Percentiles rank a stretch among this genome's conserved stretches.
Conservation (phyloP, 2,113 vertebrate genomes). For the Chloroceryle aenea region DNA sequence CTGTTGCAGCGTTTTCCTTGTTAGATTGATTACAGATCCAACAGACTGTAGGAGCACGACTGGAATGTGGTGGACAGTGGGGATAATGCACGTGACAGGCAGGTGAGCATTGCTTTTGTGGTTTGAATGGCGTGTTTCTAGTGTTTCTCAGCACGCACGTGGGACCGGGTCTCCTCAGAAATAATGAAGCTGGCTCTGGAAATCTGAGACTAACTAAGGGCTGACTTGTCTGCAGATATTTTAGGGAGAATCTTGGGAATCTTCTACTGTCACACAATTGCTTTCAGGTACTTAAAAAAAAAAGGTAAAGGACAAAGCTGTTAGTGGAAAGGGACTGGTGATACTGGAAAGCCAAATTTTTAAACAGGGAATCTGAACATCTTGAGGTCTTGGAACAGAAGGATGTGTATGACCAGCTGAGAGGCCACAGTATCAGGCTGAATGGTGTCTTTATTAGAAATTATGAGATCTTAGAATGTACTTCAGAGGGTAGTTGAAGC, state of each 20-base stretch:
- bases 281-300: not conserved
- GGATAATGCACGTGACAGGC: not conserved
- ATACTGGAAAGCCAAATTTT: not conserved
- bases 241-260: not conserved
- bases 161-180: not conserved
- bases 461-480: not conserved
- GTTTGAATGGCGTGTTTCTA: not conserved
- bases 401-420: not conserved
- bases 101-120: not conserved
- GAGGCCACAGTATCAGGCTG: not conserved
- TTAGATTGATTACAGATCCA: constrained; percentile 32
- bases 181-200: not conserved
- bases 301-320: not conserved
- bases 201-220: not conserved
- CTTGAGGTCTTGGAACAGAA: not conserved
- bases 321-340: not conserved
- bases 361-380: not conserved
- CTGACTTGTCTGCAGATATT: not conserved
- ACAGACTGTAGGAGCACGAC: not conserved
- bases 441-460: not conserved
- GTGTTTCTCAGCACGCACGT: no score
- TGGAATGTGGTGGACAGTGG: not conserved
- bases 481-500: not conserved
- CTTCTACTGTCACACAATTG: not conserved
- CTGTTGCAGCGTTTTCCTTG: not conserved